Evolutionary conservation across 2,113 vertebrate genomes (phyloP).

Genomic region (Pseudorectes ferrugineus): DNA sequence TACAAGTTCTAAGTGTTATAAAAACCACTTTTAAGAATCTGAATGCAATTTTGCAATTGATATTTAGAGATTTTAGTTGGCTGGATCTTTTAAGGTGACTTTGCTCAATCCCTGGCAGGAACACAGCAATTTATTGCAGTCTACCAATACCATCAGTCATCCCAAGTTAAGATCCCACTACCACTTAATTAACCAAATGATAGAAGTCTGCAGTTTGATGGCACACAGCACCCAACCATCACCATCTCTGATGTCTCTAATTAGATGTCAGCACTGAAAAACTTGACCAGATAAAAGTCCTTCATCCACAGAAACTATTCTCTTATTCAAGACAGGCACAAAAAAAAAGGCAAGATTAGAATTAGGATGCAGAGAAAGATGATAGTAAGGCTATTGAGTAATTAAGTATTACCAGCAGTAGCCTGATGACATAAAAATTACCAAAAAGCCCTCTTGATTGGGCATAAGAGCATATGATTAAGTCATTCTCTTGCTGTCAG

Average conservation of each 20-base stretch:
- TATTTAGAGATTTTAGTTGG: background rate
- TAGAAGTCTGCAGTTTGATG: background rate
- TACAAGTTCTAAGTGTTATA: background rate
- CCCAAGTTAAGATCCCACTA: background rate
- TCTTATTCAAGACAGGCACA: background rate
- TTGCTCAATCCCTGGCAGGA: background rate
- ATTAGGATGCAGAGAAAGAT: background rate
- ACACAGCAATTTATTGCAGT: background rate
- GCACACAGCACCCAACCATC: background rate
- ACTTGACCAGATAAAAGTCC: background rate
- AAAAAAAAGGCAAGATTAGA: background rate
- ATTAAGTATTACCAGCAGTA: background rate
- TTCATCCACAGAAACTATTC: background rate
- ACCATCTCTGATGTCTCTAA: background rate
- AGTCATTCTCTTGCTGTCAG: background rate
- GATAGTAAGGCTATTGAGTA: background rate
- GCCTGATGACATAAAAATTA: background rate
- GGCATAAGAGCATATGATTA: background rate
- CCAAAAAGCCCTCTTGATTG: accelerated
- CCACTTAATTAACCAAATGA: background rate
- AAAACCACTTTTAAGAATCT: background rate
- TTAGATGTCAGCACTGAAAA: background rate
- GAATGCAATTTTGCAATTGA: background rate
- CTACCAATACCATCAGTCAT: background rate
- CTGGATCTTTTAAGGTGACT: background rate